Evolutionary conservation across 2,797 vertebrate genomes (phyloP), one percentile per base, ranked within the genome.

Genomic region (Sorex maritimensis): DNA sequence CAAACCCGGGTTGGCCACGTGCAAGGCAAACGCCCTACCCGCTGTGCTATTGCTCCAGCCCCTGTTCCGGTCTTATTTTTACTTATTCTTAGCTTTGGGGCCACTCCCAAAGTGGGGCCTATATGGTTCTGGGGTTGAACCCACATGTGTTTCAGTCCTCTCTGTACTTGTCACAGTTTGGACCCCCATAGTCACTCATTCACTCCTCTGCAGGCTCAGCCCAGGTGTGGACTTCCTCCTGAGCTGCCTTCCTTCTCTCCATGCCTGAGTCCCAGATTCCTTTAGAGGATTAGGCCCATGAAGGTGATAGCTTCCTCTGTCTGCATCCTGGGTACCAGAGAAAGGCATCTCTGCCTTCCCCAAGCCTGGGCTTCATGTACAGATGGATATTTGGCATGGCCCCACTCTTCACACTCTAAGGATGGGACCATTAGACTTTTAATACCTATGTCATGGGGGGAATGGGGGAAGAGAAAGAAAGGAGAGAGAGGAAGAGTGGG

Each of bases 321-420:
- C 13, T 77, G 87, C n/a, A 63, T 75, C 34, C 78, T 24, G 28
- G 75, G 2, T 63, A 41, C 44, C 49, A 81, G 65, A 26, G 58
- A 61, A 93, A 86, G 41, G 88, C n/a, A 81, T 9, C 28, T 74
- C 63, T 86, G 46, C 34, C 67, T 74, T 92, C 28, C 52, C 34
- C 44, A 61, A 55, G 28, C 55, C 63, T 81, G 77, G n/a, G 69
- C 71, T 88, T 58, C 24, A 38, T 46, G 71, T 15, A 86, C 19
- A 87, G 23, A 46, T 23, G 55, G 6, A 61, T 41, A 82, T 24
- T 21, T 58, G 71, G 52, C 28, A 3, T 30, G 24, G 67, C 26
- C 34, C 80, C 46, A 26, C 68, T 49, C 38, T 92, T 28, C 41
- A 78, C 13, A 15, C 69, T 72, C 67, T 63, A 28, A 21, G 44